Percentiles rank a stretch among this genome's conserved stretches.
Conservation (phyloP, 2,888 invertebrate species). For the Pachydiplax longipennis region DNA sequence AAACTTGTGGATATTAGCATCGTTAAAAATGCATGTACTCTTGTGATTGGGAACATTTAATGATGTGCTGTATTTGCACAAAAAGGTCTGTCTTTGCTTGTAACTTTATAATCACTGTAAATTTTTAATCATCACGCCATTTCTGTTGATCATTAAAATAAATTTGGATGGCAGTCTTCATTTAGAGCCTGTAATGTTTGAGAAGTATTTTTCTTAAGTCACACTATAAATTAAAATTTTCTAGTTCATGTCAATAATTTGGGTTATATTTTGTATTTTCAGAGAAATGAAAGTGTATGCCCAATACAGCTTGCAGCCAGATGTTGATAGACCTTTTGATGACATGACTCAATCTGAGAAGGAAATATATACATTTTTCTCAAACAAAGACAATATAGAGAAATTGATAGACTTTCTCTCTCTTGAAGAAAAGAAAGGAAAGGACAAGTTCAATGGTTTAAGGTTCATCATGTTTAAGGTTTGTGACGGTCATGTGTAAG, state of each 20-base stretch:
- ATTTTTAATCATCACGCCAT: too few species aligned
- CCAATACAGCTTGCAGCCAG: constrained; percentile 70
- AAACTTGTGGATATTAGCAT: too few species aligned
- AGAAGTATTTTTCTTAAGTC: background rate
- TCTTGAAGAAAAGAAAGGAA: constrained; percentile 86
- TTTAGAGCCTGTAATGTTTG: too few species aligned
- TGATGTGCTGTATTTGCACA: too few species aligned
- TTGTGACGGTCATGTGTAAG: constrained; percentile 47
- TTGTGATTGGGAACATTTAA: too few species aligned
- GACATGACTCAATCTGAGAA: constrained; percentile 71
- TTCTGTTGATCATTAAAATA: too few species aligned
- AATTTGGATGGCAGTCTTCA: too few species aligned
- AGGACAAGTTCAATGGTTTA: constrained; percentile 77
- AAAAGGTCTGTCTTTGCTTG: too few species aligned
- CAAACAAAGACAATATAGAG: constrained; percentile 69
- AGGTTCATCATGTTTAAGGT: constrained; percentile 79
- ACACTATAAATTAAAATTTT: background rate
- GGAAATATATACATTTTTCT: constrained; percentile 73
- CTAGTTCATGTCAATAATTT: background rate
- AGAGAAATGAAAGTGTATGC: constrained; percentile 71
- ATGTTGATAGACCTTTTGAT: constrained; percentile 63
- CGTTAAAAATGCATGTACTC: too few species aligned
- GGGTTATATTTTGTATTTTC: constrained; percentile 44
- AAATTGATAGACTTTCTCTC: constrained; percentile 76
- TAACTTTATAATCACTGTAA: too few species aligned